Conservation (phyloP, 2,888 invertebrate genomes). For the Idaea dimidiata region DNA sequence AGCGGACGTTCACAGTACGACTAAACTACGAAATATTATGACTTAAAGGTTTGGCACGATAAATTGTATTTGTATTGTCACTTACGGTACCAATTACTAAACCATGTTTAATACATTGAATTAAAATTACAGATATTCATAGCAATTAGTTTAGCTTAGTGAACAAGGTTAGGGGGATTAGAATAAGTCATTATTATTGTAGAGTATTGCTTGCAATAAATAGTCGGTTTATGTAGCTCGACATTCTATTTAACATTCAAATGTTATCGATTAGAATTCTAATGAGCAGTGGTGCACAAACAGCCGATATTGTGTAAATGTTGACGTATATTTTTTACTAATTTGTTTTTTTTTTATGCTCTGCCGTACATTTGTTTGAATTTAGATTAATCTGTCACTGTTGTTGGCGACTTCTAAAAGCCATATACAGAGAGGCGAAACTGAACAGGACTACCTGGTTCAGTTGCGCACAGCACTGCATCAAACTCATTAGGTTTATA, state of each 20-base stretch:
- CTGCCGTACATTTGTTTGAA: not conserved
- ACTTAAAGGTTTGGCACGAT: slow-evolving; percentile 34
- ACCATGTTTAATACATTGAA: not conserved
- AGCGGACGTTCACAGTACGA: slow-evolving; percentile 60
- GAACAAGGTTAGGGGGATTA: not conserved
- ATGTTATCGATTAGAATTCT: slow-evolving; percentile 34
- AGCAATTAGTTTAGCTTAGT: not conserved
- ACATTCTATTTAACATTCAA: slow-evolving; percentile 33
- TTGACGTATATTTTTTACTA: slow-evolving; percentile 22
- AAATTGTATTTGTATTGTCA: slow-evolving; percentile 13
- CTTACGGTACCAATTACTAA: slow-evolving; percentile 4
- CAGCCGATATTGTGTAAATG: not conserved
- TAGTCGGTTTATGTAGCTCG: slow-evolving; percentile 20
- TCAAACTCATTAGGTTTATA: too few relatives aligned
- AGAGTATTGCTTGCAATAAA: slow-evolving; percentile 11
- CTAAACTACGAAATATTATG: slow-evolving; percentile 58
- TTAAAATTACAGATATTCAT: not conserved
- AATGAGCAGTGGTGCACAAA: slow-evolving; percentile 25
- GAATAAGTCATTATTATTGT: not conserved
- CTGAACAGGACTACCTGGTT: too few relatives aligned
- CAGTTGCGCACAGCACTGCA: too few relatives aligned
- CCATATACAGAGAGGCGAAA: too few relatives aligned
- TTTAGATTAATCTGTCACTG: not conserved
- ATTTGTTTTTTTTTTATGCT: not conserved
- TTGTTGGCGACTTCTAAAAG: too few relatives aligned